Percentiles rank a stretch among this genome's conserved stretches.
These are phyloP conservation scores for Aphidoletes aphidimyza DNA, from an alignment of 2,888 invertebrate species.

Conservation along the genomic window DNA sequence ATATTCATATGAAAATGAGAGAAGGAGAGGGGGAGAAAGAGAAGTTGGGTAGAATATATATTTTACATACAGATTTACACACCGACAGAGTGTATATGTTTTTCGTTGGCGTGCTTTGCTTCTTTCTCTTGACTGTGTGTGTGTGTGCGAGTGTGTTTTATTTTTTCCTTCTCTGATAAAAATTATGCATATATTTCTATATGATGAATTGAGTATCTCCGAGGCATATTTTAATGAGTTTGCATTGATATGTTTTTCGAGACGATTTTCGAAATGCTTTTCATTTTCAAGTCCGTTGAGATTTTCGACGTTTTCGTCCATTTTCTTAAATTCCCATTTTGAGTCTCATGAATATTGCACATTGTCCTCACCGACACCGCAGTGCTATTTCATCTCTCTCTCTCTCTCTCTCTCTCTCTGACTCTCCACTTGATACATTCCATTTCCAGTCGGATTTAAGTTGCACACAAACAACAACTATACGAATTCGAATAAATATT, in stretches of 20 bases:
- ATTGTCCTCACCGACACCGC: no score
- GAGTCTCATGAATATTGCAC: slow-evolving; percentile 42
- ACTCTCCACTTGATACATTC: no score
- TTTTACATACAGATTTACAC: slow-evolving; percentile 17
- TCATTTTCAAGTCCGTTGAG: slow-evolving; percentile 5
- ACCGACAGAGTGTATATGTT: no score
- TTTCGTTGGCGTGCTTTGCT: no score
- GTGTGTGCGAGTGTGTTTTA: no score
- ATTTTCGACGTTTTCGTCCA: slow-evolving; percentile 41
- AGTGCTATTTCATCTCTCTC: no score
- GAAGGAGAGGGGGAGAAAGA: neutral
- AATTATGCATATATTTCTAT: neutral
- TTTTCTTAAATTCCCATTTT: slow-evolving; percentile 52
- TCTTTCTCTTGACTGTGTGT: no score
- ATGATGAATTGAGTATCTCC: slow-evolving; percentile 52
- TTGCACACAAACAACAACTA: neutral
- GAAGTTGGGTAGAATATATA: neutral
- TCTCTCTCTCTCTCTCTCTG: no score
- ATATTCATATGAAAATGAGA: slow-evolving; percentile 30
- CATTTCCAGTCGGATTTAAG: neutral
- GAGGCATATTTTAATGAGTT: slow-evolving; percentile 53
- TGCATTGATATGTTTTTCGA: slow-evolving; percentile 53
- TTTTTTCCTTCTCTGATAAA: neutral
- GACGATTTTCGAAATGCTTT: slow-evolving; percentile 46
- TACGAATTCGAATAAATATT: neutral